Evolutionary conservation across 2,797 vertebrate genomes (phyloP).

Genomic region (Eutrigla gurnardus): DNA sequence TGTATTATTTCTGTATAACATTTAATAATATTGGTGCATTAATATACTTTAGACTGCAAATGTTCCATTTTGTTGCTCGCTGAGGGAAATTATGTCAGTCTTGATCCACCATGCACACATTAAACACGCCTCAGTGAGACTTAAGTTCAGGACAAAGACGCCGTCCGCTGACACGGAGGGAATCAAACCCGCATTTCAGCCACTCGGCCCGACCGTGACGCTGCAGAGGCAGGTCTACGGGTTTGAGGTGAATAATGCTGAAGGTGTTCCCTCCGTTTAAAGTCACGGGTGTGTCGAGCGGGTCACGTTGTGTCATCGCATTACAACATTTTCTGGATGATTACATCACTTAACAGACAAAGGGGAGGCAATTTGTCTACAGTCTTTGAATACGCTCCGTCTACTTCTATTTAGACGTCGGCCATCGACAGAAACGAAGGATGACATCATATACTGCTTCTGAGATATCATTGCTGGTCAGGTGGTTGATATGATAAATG

Average conservation of each 20-base stretch:
- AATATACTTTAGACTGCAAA: too few relatives aligned
- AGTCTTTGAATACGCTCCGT: conserved; percentile 2
- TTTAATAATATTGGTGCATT: too few relatives aligned
- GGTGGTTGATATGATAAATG: too few relatives aligned
- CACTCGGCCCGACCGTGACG: not conserved
- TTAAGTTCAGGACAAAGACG: conserved; percentile 43
- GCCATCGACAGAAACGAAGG: not conserved
- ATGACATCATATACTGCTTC: too few relatives aligned
- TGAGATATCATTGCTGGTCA: too few relatives aligned
- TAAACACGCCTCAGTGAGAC: conserved; percentile 63
- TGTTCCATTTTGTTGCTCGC: too few relatives aligned
- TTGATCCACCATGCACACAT: conserved; percentile 48
- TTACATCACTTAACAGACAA: conserved; percentile 1
- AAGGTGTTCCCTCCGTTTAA: not conserved
- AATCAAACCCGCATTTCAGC: not conserved
- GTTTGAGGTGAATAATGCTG: not conserved
- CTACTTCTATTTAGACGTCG: not conserved
- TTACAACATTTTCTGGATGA: not conserved
- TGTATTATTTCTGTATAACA: too few relatives aligned
- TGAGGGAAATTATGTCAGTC: too few relatives aligned
- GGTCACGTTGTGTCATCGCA: not conserved
- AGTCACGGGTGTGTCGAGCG: not conserved
- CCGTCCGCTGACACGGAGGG: not conserved
- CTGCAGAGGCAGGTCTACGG: not conserved
- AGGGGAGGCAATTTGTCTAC: conserved; percentile 2